Conservation (phyloP, 1,140 invertebrate genomes). For the Drosophila nebulosa region DNA sequence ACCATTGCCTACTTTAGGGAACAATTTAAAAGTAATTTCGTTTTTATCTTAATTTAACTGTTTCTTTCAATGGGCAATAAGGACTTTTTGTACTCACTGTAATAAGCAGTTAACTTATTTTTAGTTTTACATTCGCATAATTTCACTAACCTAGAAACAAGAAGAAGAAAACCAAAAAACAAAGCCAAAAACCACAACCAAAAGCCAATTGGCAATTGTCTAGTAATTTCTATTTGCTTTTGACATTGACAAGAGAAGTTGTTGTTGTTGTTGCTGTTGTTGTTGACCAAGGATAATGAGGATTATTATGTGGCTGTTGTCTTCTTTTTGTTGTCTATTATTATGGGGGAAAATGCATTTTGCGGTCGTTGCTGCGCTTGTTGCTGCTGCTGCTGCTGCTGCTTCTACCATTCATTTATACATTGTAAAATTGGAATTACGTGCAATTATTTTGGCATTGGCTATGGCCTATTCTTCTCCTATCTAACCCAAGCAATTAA, state of each 20-base stretch:
- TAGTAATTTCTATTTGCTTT: neutral
- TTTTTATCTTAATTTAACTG: no score
- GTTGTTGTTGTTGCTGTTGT: neutral
- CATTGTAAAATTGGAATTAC: neutral
- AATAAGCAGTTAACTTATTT: no score
- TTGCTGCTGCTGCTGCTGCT: no score
- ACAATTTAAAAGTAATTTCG: no score
- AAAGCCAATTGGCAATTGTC: neutral
- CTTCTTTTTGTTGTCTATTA: neutral
- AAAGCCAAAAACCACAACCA: neutral
- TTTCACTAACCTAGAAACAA: neutral
- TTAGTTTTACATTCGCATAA: no score
- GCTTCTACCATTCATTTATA: neutral
- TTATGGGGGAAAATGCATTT: neutral
- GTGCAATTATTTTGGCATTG: neutral
- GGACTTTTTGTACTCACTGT: conserved; percentile 23
- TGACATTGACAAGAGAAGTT: neutral
- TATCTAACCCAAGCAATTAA: conserved; percentile 1
- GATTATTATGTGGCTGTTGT: neutral
- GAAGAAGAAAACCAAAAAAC: no score
- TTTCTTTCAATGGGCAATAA: conserved; percentile 45
- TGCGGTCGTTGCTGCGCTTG: neutral
- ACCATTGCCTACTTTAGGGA: no score
- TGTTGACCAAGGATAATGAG: neutral
- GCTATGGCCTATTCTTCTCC: neutral